phyloP scores from a whole-genome alignment of 2,113 vertebrate species.

The Rhinolophus sinicus region DNA sequence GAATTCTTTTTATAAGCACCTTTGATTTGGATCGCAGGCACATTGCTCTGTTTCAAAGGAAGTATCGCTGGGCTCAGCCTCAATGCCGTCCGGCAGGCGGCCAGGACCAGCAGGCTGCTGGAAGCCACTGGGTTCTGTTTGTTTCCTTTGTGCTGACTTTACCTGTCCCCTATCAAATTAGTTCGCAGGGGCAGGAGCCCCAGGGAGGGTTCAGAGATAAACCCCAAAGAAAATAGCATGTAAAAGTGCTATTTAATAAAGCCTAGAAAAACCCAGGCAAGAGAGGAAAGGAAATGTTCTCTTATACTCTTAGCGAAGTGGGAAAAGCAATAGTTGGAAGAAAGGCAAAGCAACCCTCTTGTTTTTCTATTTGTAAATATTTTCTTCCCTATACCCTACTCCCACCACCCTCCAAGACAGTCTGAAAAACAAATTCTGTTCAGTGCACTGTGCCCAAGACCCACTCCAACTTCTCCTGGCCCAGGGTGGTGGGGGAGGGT shows the following conservation, averaged over 20 bases:
- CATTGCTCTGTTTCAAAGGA: conserved; percentile 43
- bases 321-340: neutral
- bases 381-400: neutral
- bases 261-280: neutral
- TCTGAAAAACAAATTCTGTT: neutral
- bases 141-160: conserved; percentile 33
- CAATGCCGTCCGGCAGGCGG: conserved; percentile 28
- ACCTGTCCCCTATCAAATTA: conserved; percentile 5
- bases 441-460: neutral
- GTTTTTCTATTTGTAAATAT: neutral
- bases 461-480: neutral
- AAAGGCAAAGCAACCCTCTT: neutral
- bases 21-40: conserved; percentile 53
- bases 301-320: neutral
- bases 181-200: neutral
- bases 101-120: neutral
- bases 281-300: neutral
- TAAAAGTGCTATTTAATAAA: neutral
- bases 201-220: neutral
- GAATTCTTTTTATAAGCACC: conserved; percentile 72
- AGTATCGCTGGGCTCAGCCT: neutral
- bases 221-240: neutral
- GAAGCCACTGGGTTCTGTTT: neutral
- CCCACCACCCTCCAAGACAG: neutral
- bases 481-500: no score